These are phyloP conservation scores for Chloroclysta siterata DNA, from an alignment of 2,888 invertebrate species.

Conservation along the genomic window DNA sequence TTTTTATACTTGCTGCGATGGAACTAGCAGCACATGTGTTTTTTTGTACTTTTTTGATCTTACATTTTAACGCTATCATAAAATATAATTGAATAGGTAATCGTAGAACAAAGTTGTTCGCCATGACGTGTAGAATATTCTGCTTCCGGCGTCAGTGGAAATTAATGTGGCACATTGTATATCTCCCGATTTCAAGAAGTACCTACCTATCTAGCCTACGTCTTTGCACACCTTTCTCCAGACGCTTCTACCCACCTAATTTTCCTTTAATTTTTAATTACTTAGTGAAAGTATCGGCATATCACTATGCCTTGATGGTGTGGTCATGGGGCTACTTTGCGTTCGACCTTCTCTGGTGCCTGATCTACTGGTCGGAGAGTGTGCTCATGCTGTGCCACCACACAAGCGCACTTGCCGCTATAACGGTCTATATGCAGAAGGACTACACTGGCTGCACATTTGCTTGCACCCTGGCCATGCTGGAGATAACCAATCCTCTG, in stretches of 20 bases:
- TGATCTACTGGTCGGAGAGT: slow-evolving; percentile 79
- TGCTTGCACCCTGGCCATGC: slow-evolving; percentile 80
- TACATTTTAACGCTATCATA: too few species aligned
- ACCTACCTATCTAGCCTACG: too few species aligned
- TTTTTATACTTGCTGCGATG: too few species aligned
- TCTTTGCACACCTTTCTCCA: too few species aligned
- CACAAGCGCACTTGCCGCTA: slow-evolving; percentile 75
- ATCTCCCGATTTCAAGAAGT: too few species aligned
- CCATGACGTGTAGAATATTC: too few species aligned
- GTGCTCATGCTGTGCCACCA: slow-evolving; percentile 84
- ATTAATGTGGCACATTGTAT: too few species aligned
- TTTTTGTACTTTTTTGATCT: too few species aligned
- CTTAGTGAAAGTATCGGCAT: slow-evolving; percentile 61
- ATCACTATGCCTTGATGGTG: slow-evolving; percentile 76
- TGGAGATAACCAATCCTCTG: slow-evolving; percentile 87
- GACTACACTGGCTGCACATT: slow-evolving; percentile 80
- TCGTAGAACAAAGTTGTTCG: too few species aligned
- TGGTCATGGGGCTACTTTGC: slow-evolving; percentile 87
- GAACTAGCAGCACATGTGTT: too few species aligned
- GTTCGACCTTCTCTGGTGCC: slow-evolving; percentile 86
- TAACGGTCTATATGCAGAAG: slow-evolving; percentile 79
- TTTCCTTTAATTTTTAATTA: background rate
- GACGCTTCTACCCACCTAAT: background rate
- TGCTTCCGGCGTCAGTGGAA: too few species aligned
- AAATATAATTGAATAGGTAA: too few species aligned